Percentiles rank a stretch among this genome's conserved stretches.
Evolutionary conservation across 2,113 vertebrate genomes (phyloP).

Genomic region (Tachysurus vachellii): DNA sequence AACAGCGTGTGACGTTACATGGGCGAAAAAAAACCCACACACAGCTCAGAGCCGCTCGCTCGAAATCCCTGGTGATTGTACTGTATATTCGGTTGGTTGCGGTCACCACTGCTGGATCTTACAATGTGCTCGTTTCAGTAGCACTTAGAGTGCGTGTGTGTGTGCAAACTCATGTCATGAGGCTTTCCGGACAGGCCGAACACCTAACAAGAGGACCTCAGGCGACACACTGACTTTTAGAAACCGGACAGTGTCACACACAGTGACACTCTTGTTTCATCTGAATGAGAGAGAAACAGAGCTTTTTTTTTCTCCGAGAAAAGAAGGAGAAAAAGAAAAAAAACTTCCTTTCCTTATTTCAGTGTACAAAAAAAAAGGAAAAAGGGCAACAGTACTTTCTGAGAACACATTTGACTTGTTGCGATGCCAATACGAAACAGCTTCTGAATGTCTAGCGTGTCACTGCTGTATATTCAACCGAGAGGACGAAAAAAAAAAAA

Average conservation of each 20-base stretch:
- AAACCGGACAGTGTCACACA: conserved; percentile 29
- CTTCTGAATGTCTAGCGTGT: conserved; percentile 94
- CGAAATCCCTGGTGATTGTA: conserved; percentile 28
- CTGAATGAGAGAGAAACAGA: conserved; percentile 37
- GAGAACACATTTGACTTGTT: conserved; percentile 78
- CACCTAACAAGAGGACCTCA: conserved; percentile 10
- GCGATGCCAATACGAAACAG: conserved; percentile 90
- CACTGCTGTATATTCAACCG: conserved; percentile 83
- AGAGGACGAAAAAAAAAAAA: conserved; percentile 68
- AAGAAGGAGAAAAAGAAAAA: conserved; percentile 36
- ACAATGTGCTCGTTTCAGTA: conserved; percentile 29
- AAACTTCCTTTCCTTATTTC: conserved; percentile 80
- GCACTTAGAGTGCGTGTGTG: conserved; percentile 27
- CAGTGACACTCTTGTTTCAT: conserved; percentile 17
- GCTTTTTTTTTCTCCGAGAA: conserved; percentile 69
- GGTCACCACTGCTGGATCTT: conserved; percentile 18
- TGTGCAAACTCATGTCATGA: conserved; percentile 33
- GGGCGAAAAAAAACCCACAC: conserved; percentile 78
- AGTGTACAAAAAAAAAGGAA: conserved; percentile 66
- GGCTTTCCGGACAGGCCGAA: conserved; percentile 31
- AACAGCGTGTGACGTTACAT: conserved; percentile 49
- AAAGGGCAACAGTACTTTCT: conserved; percentile 41
- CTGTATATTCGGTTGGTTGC: conserved; percentile 11
- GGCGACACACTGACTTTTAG: conserved; percentile 32
- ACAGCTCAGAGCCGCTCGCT: conserved; percentile 26